Base-by-base conservation (phyloP, 1,140 invertebrate species). In the Pseudomyrmex cubaensis region DNA sequence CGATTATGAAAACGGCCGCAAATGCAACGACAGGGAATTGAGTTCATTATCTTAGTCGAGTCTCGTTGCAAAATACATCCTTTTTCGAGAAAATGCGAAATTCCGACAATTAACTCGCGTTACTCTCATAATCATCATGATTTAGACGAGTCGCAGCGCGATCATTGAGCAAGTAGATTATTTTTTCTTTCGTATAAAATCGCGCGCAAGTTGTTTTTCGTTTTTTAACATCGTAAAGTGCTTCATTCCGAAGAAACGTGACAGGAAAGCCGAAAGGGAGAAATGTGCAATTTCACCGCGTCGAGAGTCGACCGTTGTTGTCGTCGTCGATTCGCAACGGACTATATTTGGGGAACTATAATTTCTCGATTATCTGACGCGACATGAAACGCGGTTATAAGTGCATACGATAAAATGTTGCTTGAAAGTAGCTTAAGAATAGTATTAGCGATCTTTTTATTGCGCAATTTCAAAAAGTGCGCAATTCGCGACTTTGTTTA, bases 261-360 rank as follows among this genome's bases (percentile, higher is more conserved):
- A 59, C 15, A n/a, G 52, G 61, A 52, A 20, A 76, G 22, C n/a
- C 35, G 54, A 67, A 77, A 56, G 35, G 10, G 50, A 66, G 35
- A 69, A 78, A 80, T 61, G 66, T n/a, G 48, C 12, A 80, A 61
- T 80, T 80, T 80, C 66, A 59, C 22, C 46, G 20, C 2, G 64
- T n/a, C 35, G 35, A 22, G 50, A 48, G 54, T 57, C 54, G 54
- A 52, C 17, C 35, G 50, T 69, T 66, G 54, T 17, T 15, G 61
- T 35, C 5, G 7, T 35, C 5, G 5, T 35, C 76, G 44, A 80
- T 80, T 80, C 20, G 76, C 66, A 59, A 72, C 76, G 64, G 44
- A 69, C 76, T 80, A 80, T 80, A 80, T 80, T 80, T 80, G 66
- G 76, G 5, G 54, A 17, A 12, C 20, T 20, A 20, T 80, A 70